phyloP scores from a whole-genome alignment of 2,888 invertebrate species.

The Stenodera caucasica region DNA sequence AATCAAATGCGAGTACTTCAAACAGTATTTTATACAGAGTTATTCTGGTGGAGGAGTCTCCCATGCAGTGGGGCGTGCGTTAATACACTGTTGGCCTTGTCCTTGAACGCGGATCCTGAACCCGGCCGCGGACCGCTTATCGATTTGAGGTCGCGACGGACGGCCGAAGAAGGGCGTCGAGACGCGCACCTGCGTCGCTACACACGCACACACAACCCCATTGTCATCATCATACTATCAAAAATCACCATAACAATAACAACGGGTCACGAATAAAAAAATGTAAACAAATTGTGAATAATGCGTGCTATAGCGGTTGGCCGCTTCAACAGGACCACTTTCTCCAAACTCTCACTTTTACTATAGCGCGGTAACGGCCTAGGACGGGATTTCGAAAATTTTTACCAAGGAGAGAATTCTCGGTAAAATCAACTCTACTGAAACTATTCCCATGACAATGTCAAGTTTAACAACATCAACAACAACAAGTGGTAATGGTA shows the following conservation, averaged over 20 bases:
- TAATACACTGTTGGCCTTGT: conserved; percentile 58
- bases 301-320: neutral
- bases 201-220: conserved; percentile 33
- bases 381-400: neutral
- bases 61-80: conserved; percentile 47
- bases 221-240: neutral
- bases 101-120: conserved; percentile 60
- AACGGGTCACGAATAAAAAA: neutral
- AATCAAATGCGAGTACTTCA: neutral
- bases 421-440: neutral
- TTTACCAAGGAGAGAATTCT: neutral
- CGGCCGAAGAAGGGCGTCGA: conserved; percentile 20
- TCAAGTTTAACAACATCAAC: neutral
- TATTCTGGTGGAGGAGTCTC: conserved; percentile 17
- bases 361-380: neutral
- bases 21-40: neutral
- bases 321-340: conserved; percentile 1
- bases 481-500: neutral
- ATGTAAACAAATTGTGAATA: neutral
- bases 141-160: conserved; percentile 52
- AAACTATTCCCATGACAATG: conserved; percentile 5
- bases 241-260: neutral
- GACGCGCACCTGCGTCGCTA: conserved; percentile 17
- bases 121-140: conserved; percentile 53
- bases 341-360: conserved; percentile 12